A percentile compares a stretch with the other conserved stretches of the same genome.
phyloP scores from a whole-genome alignment of 2,888 invertebrate genomes.

The Tenthredo mesomela region DNA sequence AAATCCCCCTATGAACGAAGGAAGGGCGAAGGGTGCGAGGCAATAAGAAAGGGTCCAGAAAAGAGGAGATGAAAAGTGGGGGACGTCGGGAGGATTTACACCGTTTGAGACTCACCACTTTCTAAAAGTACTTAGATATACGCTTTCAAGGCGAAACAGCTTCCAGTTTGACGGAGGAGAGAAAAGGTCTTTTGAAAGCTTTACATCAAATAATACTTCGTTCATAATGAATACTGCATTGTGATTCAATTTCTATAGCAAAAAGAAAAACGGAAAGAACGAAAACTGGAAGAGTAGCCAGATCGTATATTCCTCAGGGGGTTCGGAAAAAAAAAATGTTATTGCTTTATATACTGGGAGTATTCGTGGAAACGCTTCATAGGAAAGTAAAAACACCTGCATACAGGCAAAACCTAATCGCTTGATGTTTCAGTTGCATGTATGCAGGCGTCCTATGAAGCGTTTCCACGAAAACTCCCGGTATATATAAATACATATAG shows the following conservation, averaged over 20 bases:
- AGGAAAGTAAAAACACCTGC: no score
- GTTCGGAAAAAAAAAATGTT: background rate
- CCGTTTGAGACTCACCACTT: conserved; percentile 32
- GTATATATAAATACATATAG: no score
- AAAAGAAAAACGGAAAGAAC: background rate
- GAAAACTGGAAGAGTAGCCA: background rate
- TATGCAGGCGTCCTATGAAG: no score
- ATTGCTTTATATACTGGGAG: no score
- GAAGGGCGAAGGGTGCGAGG: background rate
- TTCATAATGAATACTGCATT: conserved; percentile 26
- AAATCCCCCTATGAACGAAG: background rate
- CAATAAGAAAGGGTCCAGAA: background rate
- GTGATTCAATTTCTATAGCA: conserved; percentile 12
- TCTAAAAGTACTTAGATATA: conserved; percentile 35
- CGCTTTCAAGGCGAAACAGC: conserved; percentile 27
- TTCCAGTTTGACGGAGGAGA: background rate
- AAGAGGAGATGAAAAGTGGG: background rate
- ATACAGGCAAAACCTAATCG: no score
- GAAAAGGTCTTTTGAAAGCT: conserved; percentile 7
- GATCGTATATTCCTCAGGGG: background rate
- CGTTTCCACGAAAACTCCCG: no score
- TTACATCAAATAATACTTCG: conserved; percentile 30
- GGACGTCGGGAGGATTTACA: conserved; percentile 19
- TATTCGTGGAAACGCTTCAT: no score
- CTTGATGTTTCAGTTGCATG: no score